Evolutionary conservation across 2,888 invertebrate genomes (phyloP), one percentile per base, ranked within the genome.

Genomic region (Tortricodes alternella): DNA sequence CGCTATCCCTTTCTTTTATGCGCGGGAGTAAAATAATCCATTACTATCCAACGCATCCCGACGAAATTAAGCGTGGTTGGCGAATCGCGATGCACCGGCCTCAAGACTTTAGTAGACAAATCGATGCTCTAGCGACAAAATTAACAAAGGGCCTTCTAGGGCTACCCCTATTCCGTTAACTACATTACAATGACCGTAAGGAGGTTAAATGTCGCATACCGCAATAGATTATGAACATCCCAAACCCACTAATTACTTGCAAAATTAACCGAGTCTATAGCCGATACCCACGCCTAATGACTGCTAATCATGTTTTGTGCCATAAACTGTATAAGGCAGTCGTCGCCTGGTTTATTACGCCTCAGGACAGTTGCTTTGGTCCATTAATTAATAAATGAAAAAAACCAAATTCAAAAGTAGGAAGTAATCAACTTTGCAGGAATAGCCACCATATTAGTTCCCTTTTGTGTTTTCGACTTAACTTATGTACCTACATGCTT

Each of bases 121-220:
- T 29, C 29, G 4, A 6, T 13, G 15, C 8, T 2, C 13, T 34
- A 34, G 3, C 34, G 8, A 24, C 24, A 41, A 24, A 32, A 34
- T 32, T 9, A 41, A 24, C 46, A 32, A 41, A 39, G 15, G 24
- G 23, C 53, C 38, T 46, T n/a, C 19, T 37, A 27, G 18, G 32
- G 11, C 19, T 9, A 11, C 35, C 53, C 48, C 27, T 16, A 19
- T 52, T 37, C 39, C 48, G 53, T 19, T 53, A 53, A 53, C 53
- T 41, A 48, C 48, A 34, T 53, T 48, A 53, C 51, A 48, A 48
- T 53, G 41, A 48, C 46, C 48, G 46, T 27, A 41, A 39, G 24
- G 18, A 53, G 55, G 55, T 49, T 55, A 55, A 55, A 49, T 49
- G 49, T 49, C 49, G 46, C 48, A 53, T 41, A 27, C 43, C 55